Evolutionary conservation across 2,113 vertebrate genomes (phyloP).

Genomic region (human (Homo sapiens)): DNA sequence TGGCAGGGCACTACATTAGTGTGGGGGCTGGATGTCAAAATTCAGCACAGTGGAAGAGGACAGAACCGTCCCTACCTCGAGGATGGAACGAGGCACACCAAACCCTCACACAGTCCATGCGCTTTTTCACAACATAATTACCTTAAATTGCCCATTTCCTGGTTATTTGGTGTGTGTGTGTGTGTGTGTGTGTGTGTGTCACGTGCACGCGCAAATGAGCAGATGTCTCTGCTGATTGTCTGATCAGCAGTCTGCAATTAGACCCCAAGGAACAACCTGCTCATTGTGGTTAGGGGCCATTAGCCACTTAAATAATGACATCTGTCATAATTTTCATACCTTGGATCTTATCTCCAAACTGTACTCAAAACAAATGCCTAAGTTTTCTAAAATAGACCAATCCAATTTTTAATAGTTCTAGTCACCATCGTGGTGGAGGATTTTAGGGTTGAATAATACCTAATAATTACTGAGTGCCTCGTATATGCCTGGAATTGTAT

Average conservation of each 20-base stretch:
- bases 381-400: not conserved
- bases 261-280: slow-evolving; percentile 9
- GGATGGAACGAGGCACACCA: accelerated
- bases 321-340: slow-evolving; percentile 22
- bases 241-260: slow-evolving; percentile 19
- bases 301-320: slow-evolving; percentile 46
- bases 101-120: not conserved
- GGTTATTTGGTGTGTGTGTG: not conserved
- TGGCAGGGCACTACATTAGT: not conserved
- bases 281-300: not conserved
- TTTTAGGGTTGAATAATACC: not conserved
- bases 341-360: slow-evolving; percentile 52
- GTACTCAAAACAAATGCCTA: not conserved
- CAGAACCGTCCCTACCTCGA: not conserved
- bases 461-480: not conserved
- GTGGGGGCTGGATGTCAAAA: not conserved
- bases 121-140: not conserved
- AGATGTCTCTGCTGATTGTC: not conserved
- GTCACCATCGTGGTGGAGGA: not conserved
- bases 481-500: not conserved
- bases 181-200: too few species aligned
- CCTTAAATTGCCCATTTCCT: not conserved
- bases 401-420: not conserved
- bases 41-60: not conserved
- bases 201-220: not conserved